Conservation (phyloP, 2,113 vertebrate species). For the Brevimyrus niger region DNA sequence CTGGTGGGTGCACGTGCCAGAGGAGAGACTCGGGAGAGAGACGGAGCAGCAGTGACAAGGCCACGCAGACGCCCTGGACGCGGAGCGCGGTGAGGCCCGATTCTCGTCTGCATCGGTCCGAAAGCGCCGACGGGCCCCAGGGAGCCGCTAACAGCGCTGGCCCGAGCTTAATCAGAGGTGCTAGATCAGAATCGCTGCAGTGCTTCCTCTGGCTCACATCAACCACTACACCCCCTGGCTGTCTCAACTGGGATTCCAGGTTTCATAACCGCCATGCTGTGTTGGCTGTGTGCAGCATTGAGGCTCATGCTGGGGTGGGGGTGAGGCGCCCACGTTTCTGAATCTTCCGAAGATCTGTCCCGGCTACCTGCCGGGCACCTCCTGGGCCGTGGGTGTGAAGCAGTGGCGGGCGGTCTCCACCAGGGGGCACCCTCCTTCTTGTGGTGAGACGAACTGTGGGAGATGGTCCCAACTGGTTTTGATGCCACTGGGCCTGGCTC, state of each 20-base stretch:
- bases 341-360: background rate
- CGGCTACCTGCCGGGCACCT: background rate
- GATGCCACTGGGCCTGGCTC: background rate
- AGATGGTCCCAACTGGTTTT: background rate
- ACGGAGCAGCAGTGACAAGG: constrained; percentile 54
- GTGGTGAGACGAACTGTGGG: background rate
- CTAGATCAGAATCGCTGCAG: background rate
- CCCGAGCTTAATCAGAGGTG: background rate
- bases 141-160: background rate
- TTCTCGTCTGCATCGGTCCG: background rate
- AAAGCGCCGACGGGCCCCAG: background rate
- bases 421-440: background rate
- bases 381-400: background rate
- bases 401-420: background rate
- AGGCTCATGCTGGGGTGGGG: background rate
- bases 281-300: background rate
- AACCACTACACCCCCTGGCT: background rate
- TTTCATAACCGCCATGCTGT: background rate
- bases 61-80: constrained; percentile 68
- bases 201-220: no score
- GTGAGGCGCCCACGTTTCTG: background rate
- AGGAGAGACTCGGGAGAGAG: constrained; percentile 28
- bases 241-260: background rate
- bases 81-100: constrained; percentile 62
- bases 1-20: constrained; percentile 5